Evolutionary conservation across 2,113 vertebrate genomes (phyloP).

Genomic region (Bambusicola thoracicus): DNA sequence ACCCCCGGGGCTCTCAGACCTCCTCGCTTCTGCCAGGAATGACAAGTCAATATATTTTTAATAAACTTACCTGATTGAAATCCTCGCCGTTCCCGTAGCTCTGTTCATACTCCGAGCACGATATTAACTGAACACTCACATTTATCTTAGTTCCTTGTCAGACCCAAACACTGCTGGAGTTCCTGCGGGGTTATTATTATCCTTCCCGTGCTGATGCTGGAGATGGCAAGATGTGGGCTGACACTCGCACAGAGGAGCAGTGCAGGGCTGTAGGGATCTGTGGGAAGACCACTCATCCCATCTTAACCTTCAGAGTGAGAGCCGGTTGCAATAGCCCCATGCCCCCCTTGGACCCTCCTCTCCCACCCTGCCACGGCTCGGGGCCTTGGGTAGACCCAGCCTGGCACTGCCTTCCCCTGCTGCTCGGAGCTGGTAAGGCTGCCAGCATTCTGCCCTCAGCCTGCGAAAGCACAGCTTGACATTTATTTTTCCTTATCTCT

Average conservation of each 20-base stretch:
- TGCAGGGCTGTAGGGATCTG: too few relatives aligned
- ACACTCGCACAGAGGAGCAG: not conserved
- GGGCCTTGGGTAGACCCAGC: not conserved
- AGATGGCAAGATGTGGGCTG: not conserved
- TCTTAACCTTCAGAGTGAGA: not conserved
- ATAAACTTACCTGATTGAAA: constrained; percentile 43
- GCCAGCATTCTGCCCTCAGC: not conserved
- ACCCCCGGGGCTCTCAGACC: not conserved
- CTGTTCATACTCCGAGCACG: not conserved
- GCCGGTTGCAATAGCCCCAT: rapidly evolving
- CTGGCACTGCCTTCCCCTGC: not conserved
- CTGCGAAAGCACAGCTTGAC: constrained; percentile 5
- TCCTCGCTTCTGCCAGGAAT: not conserved
- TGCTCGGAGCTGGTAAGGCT: not conserved
- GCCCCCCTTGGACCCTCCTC: not conserved
- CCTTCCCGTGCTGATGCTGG: not conserved
- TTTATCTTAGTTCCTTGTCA: constrained; percentile 39
- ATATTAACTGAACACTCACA: constrained; percentile 38
- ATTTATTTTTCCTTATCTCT: not conserved
- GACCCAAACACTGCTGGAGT: not conserved
- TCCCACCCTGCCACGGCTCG: rapidly evolving
- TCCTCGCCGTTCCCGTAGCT: not conserved
- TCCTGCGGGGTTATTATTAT: not conserved
- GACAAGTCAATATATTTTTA: constrained; percentile 32
- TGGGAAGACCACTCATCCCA: not conserved